Percentiles rank a stretch among this genome's conserved stretches.
Evolutionary conservation across 2,113 vertebrate genomes (phyloP).

Genomic region (Sarotherodon lohbergeri): DNA sequence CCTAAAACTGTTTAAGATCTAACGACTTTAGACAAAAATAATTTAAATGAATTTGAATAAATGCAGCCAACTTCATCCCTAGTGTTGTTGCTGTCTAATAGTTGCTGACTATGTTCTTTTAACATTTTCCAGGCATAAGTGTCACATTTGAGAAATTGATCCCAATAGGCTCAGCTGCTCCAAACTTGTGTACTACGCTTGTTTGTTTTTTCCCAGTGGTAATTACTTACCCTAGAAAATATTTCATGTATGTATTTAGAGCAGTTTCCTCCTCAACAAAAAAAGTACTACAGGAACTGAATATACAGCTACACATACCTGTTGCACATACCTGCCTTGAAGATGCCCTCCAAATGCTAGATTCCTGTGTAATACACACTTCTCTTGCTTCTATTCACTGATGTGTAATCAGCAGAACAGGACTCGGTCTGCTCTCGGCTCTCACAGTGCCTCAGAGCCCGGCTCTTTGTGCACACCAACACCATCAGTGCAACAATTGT

Average conservation of each 20-base stretch:
- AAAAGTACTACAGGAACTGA: not conserved
- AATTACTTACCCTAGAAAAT: not conserved
- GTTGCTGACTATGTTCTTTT: not conserved
- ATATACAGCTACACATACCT: constrained; percentile 40
- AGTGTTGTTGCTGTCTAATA: not conserved
- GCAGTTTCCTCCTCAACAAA: not conserved
- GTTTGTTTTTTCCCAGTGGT: not conserved
- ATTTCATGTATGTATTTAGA: not conserved
- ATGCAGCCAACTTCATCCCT: not conserved
- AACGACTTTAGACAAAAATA: not conserved
- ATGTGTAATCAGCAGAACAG: not conserved
- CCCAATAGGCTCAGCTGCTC: not conserved
- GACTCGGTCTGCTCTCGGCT: not conserved
- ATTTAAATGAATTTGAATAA: constrained; percentile 10
- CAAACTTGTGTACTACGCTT: not conserved
- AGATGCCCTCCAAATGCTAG: not conserved
- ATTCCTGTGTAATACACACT: not conserved
- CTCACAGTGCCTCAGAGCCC: not conserved
- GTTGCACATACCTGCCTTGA: not conserved
- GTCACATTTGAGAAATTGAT: not conserved
- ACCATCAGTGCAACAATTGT: not conserved
- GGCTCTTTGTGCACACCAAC: not conserved
- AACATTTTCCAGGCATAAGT: not conserved
- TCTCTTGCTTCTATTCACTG: not conserved
- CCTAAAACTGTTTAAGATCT: not conserved